A percentile compares a stretch with the other conserved stretches of the same genome.
Evolutionary conservation across 1,140 invertebrate species (phyloP).

Genomic region (Sycophaga agraensis): DNA sequence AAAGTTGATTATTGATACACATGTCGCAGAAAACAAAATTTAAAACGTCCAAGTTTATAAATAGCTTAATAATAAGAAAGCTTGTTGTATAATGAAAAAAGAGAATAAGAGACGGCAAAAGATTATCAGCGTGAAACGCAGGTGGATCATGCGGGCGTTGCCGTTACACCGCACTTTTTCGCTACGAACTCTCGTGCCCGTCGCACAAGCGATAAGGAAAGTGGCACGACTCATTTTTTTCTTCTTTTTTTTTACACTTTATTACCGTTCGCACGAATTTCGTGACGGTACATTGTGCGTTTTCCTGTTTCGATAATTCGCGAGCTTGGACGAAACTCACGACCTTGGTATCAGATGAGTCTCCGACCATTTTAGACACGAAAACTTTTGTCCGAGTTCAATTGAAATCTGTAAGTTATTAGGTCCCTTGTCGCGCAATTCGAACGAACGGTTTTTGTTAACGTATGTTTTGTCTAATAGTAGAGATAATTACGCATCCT

Average conservation of each 20-base stretch:
- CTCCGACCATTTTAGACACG: too few relatives aligned
- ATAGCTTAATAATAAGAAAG: too few relatives aligned
- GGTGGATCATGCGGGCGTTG: conserved; percentile 34
- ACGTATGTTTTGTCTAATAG: too few relatives aligned
- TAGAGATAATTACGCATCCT: too few relatives aligned
- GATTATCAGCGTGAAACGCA: conserved; percentile 17
- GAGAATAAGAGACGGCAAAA: neutral
- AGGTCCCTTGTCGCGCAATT: too few relatives aligned
- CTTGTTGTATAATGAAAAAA: neutral
- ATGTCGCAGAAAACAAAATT: too few relatives aligned
- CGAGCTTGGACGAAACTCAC: neutral
- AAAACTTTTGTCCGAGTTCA: too few relatives aligned
- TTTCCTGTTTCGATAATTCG: conserved; percentile 14
- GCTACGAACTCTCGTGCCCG: neutral
- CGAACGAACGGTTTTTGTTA: too few relatives aligned
- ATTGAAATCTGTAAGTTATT: too few relatives aligned
- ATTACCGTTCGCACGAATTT: neutral
- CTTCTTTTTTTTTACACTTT: neutral
- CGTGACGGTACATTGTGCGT: neutral
- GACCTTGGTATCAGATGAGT: conserved; percentile 3
- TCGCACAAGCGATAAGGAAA: conserved; percentile 34
- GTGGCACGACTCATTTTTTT: conserved; percentile 24
- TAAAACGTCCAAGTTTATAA: too few relatives aligned
- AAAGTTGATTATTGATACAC: too few relatives aligned
- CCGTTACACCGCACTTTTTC: neutral